These are phyloP conservation scores for Lamellibrachia luymesi DNA, from an alignment of 1,140 invertebrate genomes.

Conservation along the genomic window DNA sequence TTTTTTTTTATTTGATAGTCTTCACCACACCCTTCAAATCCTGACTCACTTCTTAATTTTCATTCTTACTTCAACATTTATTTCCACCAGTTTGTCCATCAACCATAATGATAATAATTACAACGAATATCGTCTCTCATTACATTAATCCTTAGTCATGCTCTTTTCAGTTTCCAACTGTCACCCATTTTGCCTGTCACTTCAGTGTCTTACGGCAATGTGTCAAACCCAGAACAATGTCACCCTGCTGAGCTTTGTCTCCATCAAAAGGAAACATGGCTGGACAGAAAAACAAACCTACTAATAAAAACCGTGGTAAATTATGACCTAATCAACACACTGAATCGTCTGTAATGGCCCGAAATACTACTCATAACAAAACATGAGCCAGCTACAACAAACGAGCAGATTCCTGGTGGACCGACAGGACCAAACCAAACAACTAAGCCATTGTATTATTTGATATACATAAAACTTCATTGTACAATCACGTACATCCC, in stretches of 20 bases:
- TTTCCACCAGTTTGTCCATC: neutral
- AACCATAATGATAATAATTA: neutral
- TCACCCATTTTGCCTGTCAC: neutral
- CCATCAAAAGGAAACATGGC: neutral
- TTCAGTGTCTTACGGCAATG: neutral
- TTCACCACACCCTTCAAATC: neutral
- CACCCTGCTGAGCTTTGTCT: neutral
- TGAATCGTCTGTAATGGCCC: neutral
- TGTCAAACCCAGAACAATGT: neutral
- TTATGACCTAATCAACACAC: neutral
- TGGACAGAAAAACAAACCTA: neutral
- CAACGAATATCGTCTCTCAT: neutral
- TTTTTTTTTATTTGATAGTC: no score
- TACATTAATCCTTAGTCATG: neutral
- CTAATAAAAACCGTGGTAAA: neutral
- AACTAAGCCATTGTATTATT: neutral
- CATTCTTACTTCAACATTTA: neutral
- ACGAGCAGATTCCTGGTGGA: neutral
- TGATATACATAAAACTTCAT: neutral
- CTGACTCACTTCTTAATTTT: neutral
- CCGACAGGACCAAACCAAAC: neutral
- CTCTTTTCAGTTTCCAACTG: neutral
- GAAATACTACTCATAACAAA: neutral
- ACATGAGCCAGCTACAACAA: neutral
- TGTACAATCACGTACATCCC: no score